phyloP scores from a whole-genome alignment of 92 coral and sea anemone species.

The Parazoanthus swiftii region DNA sequence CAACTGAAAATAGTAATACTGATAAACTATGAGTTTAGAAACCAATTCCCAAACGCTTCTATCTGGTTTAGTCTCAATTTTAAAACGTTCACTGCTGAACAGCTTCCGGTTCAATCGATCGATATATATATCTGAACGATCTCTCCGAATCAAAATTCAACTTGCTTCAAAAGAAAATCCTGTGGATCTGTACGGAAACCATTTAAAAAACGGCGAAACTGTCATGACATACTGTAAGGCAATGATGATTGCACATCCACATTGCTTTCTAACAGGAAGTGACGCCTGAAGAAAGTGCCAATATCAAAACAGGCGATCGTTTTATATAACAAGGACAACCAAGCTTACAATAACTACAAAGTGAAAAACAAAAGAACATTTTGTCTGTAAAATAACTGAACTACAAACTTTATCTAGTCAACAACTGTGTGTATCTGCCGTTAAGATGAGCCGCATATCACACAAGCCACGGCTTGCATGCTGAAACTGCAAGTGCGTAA shows the following conservation, averaged over 20 bases:
- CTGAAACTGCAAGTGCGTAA: not conserved
- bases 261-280: constrained; percentile 14
- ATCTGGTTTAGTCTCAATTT: too few relatives aligned
- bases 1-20: not conserved
- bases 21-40: too few relatives aligned
- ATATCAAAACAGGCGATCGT: not conserved
- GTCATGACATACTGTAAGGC: not conserved
- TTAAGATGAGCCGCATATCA: not conserved
- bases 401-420: not conserved
- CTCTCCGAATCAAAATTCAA: not conserved
- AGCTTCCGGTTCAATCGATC: constrained; percentile 12
- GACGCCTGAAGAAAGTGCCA: constrained; percentile 2
- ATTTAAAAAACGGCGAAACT: not conserved
- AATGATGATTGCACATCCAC: not conserved
- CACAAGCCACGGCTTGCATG: not conserved
- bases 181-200: not conserved
- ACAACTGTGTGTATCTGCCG: not conserved
- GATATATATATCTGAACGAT: not conserved
- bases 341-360: not conserved
- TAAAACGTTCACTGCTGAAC: not conserved
- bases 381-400: not conserved
- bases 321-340: not conserved
- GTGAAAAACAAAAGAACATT: not conserved
- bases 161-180: not conserved
- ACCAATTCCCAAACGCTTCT: too few relatives aligned